Evolutionary conservation across 2,888 invertebrate genomes (phyloP).

Genomic region (Dioctria rufipes): DNA sequence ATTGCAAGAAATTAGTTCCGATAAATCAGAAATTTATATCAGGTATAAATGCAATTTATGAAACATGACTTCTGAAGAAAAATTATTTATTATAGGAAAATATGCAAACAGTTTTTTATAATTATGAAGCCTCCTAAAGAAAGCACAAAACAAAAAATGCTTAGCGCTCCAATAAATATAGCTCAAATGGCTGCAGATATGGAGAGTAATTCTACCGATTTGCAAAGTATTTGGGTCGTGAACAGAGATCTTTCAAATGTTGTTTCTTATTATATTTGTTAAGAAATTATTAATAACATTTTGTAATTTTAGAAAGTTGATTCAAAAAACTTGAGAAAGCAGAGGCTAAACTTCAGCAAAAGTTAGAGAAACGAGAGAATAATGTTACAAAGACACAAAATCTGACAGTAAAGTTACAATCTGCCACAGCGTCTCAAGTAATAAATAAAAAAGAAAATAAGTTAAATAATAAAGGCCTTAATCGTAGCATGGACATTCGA

Average conservation of each 20-base stretch:
- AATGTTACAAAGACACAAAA: slow-evolving; percentile 67
- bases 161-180: slow-evolving; percentile 90
- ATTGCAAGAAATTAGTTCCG: slow-evolving; percentile 85
- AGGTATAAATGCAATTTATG: slow-evolving; percentile 72
- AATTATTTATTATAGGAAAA: slow-evolving; percentile 74
- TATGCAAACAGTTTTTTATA: slow-evolving; percentile 85
- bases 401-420: slow-evolving; percentile 77
- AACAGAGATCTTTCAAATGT: slow-evolving; percentile 88
- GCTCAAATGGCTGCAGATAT: slow-evolving; percentile 86
- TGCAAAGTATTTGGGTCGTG: slow-evolving; percentile 93
- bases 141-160: slow-evolving; percentile 79
- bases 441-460: slow-evolving; percentile 94
- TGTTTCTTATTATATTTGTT: slow-evolving; percentile 65
- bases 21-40: slow-evolving; percentile 87
- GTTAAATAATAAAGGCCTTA: slow-evolving; percentile 91
- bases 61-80: slow-evolving; percentile 53
- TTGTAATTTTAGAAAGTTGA: slow-evolving; percentile 85
- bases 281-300: not conserved
- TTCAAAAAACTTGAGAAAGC: slow-evolving; percentile 96
- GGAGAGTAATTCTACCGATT: slow-evolving; percentile 80
- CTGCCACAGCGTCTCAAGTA: slow-evolving; percentile 91
- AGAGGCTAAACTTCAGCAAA: slow-evolving; percentile 94
- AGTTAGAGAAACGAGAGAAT: slow-evolving; percentile 85
- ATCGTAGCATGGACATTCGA: slow-evolving; percentile 93
- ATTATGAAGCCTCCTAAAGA: slow-evolving; percentile 82